Conservation (phyloP, 92 coral and sea anemone genomes). For the Paramuricea clavata region DNA sequence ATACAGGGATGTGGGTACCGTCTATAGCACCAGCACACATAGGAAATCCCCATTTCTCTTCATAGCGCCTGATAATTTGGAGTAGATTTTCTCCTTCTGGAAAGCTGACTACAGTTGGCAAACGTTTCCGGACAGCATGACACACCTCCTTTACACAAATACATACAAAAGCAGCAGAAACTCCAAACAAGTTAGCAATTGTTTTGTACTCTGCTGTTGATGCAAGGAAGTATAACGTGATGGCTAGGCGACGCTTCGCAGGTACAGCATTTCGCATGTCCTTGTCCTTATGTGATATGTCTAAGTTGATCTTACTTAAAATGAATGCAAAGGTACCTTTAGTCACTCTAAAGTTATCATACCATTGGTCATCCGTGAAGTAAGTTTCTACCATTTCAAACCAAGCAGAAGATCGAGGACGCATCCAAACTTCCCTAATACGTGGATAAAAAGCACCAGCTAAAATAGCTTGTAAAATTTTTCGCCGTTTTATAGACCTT, state of each 20-base stretch:
- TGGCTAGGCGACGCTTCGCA: no score
- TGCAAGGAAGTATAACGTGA: slow-evolving; percentile 47
- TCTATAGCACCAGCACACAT: no score
- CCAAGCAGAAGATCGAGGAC: slow-evolving; percentile 10
- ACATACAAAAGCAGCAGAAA: slow-evolving; percentile 55
- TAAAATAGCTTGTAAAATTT: no score
- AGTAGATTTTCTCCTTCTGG: slow-evolving; percentile 29
- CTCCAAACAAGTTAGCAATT: slow-evolving; percentile 56
- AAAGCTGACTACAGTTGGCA: slow-evolving; percentile 28
- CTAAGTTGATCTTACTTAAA: neutral
- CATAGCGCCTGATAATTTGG: slow-evolving; percentile 2
- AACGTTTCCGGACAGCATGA: slow-evolving; percentile 26
- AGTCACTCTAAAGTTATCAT: slow-evolving; percentile 8
- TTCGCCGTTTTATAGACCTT: neutral
- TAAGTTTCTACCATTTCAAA: neutral
- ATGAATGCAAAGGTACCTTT: slow-evolving; percentile 26
- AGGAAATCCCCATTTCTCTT: slow-evolving; percentile 65
- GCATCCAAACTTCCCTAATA: neutral
- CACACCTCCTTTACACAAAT: slow-evolving; percentile 34
- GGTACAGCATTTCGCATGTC: slow-evolving; percentile 59
- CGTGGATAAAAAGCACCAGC: no score
- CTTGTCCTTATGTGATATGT: slow-evolving; percentile 49
- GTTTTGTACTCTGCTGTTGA: slow-evolving; percentile 56
- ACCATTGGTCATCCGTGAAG: slow-evolving; percentile 19
- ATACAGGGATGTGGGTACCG: slow-evolving; percentile 62